Percentiles rank a stretch among this genome's conserved stretches.
Evolutionary conservation across 2,888 invertebrate genomes (phyloP).

Genomic region (Caenorhabditis angaria): DNA sequence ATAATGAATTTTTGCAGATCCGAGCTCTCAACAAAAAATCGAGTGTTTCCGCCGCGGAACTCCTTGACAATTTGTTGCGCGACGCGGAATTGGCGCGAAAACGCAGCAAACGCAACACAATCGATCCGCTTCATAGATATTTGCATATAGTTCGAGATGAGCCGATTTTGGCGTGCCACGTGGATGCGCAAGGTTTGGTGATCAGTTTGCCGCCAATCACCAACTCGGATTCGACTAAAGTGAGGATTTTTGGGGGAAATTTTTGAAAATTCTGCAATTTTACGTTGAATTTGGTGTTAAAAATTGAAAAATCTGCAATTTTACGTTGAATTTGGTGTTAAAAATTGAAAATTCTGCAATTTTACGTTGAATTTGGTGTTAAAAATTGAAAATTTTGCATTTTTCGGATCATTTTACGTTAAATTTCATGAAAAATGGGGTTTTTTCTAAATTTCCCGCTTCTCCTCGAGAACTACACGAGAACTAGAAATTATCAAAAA

Average conservation of each 20-base stretch:
- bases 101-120: slow-evolving; percentile 84
- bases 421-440: no score
- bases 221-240: slow-evolving; percentile 84
- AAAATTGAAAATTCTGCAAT: no score
- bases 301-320: no score
- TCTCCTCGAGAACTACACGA: no score
- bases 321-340: no score
- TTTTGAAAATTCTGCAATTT: background rate
- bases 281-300: no score
- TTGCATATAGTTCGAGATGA: slow-evolving; percentile 83
- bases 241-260: slow-evolving; percentile 70
- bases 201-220: slow-evolving; percentile 89
- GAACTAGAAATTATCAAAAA: no score
- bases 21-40: slow-evolving; percentile 57
- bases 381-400: background rate
- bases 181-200: slow-evolving; percentile 79
- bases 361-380: no score
- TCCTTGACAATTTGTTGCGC: slow-evolving; percentile 79
- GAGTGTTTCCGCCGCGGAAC: slow-evolving; percentile 78
- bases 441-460: no score
- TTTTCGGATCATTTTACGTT: no score
- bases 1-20: slow-evolving; percentile 33
- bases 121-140: slow-evolving; percentile 85
- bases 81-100: slow-evolving; percentile 85
- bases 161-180: slow-evolving; percentile 80